Conservation (phyloP, 1,140 invertebrate genomes). For the Camponotus pennsylvanicus region DNA sequence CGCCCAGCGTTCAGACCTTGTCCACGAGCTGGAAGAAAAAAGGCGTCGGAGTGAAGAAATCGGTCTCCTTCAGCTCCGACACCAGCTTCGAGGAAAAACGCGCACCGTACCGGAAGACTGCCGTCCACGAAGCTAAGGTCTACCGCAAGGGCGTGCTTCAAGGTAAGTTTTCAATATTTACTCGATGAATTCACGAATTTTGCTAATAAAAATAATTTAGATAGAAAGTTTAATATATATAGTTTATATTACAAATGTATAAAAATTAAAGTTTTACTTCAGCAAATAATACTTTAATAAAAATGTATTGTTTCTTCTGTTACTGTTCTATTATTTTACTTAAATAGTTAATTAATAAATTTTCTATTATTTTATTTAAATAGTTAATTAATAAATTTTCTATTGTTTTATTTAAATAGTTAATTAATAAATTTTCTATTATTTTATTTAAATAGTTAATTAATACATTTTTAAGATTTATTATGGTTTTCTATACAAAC, state of each 20-base stretch:
- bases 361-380: no score
- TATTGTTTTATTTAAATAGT: no score
- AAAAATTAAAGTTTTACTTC: neutral
- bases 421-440: no score
- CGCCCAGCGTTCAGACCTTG: constrained; percentile 68
- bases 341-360: no score
- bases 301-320: neutral
- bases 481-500: neutral
- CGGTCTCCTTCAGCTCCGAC: constrained; percentile 83
- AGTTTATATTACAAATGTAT: neutral
- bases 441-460: no score
- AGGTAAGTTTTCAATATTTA: constrained; percentile 69
- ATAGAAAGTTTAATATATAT: neutral
- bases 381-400: no score
- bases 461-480: neutral
- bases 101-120: constrained; percentile 66
- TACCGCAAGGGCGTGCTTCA: constrained; percentile 82
- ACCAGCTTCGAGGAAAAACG: constrained; percentile 81
- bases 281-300: neutral
- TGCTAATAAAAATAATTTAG: neutral
- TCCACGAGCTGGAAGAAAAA: constrained; percentile 72
- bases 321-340: no score
- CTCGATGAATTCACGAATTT: neutral
- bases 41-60: constrained; percentile 77
- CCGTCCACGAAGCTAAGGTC: constrained; percentile 83